Evolutionary conservation across 2,797 vertebrate species (phyloP).

Genomic region (Lacerta viridis): DNA sequence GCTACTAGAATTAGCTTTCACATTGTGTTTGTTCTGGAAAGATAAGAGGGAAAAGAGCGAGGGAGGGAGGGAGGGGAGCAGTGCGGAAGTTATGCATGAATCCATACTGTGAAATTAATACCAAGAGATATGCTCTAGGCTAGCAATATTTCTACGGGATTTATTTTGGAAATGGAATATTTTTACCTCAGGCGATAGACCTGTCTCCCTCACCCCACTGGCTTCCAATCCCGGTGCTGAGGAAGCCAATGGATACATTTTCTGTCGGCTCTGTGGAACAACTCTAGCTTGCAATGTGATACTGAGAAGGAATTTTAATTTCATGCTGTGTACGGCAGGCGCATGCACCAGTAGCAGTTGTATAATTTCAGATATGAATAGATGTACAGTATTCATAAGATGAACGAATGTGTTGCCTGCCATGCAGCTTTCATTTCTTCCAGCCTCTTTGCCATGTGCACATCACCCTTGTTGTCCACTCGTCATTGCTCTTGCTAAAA

Average conservation of each 20-base stretch:
- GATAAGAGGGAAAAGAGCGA: constrained; percentile 67
- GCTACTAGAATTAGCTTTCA: constrained; percentile 70
- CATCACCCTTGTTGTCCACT: constrained; percentile 57
- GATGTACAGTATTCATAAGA: constrained; percentile 63
- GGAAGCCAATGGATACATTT: constrained; percentile 75
- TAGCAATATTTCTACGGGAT: constrained; percentile 63
- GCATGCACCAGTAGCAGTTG: constrained; percentile 71
- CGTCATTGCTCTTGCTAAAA: constrained; percentile 62
- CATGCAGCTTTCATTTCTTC: constrained; percentile 71
- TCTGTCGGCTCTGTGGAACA: constrained; percentile 60
- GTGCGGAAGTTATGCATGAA: constrained; percentile 61
- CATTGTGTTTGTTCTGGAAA: constrained; percentile 73
- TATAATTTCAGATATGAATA: constrained; percentile 77
- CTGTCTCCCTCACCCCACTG: constrained; percentile 68
- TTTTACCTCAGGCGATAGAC: constrained; percentile 69
- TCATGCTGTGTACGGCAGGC: constrained; percentile 75
- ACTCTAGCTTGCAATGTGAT: constrained; percentile 68
- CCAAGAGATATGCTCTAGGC: constrained; percentile 60
- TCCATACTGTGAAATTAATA: constrained; percentile 66
- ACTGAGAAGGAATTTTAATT: constrained; percentile 77
- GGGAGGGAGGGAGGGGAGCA: constrained; percentile 26
- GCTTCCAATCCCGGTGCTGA: constrained; percentile 66
- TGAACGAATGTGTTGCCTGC: constrained; percentile 65
- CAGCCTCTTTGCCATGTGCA: constrained; percentile 52
- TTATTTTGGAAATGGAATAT: constrained; percentile 70